phyloP scores from a whole-genome alignment of 2,113 vertebrate species.

The Hydrochoerus hydrochaeris region DNA sequence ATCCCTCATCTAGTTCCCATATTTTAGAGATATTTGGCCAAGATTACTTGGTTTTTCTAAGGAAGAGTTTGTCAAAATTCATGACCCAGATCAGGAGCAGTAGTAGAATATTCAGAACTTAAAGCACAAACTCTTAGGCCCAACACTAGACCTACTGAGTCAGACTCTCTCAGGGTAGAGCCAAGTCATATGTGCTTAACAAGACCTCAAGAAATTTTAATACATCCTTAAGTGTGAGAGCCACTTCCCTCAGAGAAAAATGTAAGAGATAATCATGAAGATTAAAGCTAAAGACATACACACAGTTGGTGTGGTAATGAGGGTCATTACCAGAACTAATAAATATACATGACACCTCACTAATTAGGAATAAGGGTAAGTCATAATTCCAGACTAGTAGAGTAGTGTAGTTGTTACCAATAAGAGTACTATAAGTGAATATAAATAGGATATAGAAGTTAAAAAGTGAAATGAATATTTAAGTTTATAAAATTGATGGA shows the following conservation, averaged over 20 bases:
- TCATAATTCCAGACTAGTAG: background rate
- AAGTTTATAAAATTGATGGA: conserved; percentile 37
- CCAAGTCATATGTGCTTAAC: background rate
- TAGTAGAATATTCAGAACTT: background rate
- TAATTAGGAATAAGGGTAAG: conserved; percentile 3
- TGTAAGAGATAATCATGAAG: background rate
- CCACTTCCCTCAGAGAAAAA: background rate
- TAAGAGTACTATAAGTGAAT: conserved; percentile 24
- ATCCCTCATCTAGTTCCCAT: background rate
- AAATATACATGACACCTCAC: background rate
- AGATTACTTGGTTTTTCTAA: background rate
- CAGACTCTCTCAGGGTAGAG: background rate
- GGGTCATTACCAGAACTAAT: conserved; percentile 38
- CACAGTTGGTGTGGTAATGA: background rate
- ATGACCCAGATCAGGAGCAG: background rate
- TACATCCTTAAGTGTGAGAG: background rate
- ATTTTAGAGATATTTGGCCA: conserved; percentile 41
- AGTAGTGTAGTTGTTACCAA: conserved; percentile 19
- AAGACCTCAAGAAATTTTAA: background rate
- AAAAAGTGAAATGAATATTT: conserved; percentile 52
- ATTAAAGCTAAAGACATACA: conserved; percentile 37
- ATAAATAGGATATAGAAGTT: background rate
- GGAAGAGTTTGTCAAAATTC: background rate
- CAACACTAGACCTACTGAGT: background rate
- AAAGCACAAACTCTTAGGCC: background rate